Evolutionary conservation across 2,113 vertebrate genomes (phyloP).

Genomic region (Nicator chloris): DNA sequence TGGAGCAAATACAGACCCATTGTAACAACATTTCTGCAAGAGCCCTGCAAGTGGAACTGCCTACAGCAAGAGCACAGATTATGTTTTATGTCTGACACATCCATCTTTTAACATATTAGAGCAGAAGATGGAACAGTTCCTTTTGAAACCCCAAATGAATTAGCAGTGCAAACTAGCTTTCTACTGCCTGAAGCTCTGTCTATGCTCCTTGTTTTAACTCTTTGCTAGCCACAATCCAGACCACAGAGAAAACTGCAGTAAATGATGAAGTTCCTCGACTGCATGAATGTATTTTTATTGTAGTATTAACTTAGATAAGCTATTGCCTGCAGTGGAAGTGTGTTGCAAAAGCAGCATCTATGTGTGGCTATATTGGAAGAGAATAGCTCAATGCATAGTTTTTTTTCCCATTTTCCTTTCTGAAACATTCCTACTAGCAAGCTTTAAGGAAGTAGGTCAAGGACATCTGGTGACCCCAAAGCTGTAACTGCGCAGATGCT

Average conservation of each 20-base stretch:
- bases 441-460: neutral
- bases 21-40: neutral
- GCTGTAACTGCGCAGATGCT: neutral
- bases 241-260: neutral
- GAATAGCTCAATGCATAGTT: neutral
- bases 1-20: neutral
- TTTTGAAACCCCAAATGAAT: neutral
- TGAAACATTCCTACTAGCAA: neutral
- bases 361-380: neutral
- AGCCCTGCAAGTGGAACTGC: neutral
- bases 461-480: neutral
- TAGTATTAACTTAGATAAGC: neutral
- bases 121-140: neutral
- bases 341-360: neutral
- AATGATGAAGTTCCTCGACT: neutral
- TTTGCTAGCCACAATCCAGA: neutral
- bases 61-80: neutral
- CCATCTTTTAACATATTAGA: neutral
- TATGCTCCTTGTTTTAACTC: neutral
- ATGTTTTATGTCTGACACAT: neutral
- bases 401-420: neutral
- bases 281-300: neutral
- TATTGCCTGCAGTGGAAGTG: neutral
- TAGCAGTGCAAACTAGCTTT: neutral
- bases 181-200: neutral